Percentiles rank a stretch among this genome's conserved stretches.
Conservation (phyloP, 2,888 invertebrate genomes). For the Dasysyrphus tricinctus region DNA sequence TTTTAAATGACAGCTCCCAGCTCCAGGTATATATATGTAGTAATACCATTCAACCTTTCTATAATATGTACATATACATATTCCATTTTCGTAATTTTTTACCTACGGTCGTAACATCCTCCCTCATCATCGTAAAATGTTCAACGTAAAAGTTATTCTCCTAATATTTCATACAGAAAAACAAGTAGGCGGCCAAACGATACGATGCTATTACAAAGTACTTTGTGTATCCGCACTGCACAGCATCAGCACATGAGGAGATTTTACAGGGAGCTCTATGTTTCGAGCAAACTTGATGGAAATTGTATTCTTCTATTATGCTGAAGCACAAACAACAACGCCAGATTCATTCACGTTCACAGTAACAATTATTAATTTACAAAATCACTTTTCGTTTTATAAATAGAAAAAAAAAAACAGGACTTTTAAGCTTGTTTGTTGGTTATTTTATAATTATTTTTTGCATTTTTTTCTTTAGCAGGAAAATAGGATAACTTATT, state of each 20-base stretch:
- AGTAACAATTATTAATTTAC: slow-evolving; percentile 3
- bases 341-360: not conserved
- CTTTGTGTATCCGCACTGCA: not conserved
- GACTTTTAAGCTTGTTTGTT: not conserved
- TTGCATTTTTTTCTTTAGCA: not conserved
- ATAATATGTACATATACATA: not conserved
- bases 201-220: slow-evolving; percentile 11
- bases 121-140: slow-evolving; percentile 6
- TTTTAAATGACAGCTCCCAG: too few relatives aligned
- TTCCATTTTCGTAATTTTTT: not conserved
- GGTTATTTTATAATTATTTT: slow-evolving; percentile 5
- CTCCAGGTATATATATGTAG: too few relatives aligned
- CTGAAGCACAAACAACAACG: not conserved
- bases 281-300: not conserved
- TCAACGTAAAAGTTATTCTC: slow-evolving; percentile 5
- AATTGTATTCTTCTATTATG: slow-evolving; percentile 5
- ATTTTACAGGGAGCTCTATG: not conserved
- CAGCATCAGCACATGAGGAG: not conserved
- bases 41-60: not conserved
- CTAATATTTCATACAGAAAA: slow-evolving; percentile 1
- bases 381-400: slow-evolving; percentile 17
- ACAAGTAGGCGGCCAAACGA: slow-evolving; percentile 1
- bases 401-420: slow-evolving; percentile 6
- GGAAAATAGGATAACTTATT: too few relatives aligned
- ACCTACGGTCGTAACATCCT: not conserved